A percentile compares a stretch with the other conserved stretches of the same genome.
phyloP scores from a whole-genome alignment of 30 jellyfish, hydroid and myxozoan genomes.

The Aurelia aurita region DNA sequence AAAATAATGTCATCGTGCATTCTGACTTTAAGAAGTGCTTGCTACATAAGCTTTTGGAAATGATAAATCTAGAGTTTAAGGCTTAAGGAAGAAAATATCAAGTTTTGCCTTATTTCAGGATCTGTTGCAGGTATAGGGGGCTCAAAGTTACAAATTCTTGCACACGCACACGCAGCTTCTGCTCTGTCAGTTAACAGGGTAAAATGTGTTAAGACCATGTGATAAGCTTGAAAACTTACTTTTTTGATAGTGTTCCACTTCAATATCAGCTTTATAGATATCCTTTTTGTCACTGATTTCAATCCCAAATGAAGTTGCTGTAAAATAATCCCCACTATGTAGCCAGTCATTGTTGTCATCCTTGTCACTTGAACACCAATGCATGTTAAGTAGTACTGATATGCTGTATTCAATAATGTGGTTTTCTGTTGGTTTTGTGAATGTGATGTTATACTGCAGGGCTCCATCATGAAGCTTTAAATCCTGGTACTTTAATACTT shows the following conservation, averaged over 20 bases:
- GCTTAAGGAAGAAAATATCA: too few relatives aligned
- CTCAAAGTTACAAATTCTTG: too few relatives aligned
- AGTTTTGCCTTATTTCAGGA: too few relatives aligned
- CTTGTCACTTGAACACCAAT: constrained; percentile 53
- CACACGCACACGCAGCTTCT: too few relatives aligned
- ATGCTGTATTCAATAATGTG: constrained; percentile 20
- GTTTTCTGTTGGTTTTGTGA: constrained; percentile 9
- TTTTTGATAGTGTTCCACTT: constrained; percentile 42
- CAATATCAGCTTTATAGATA: constrained; percentile 29
- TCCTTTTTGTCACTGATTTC: neutral
- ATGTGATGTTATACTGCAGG: constrained; percentile 34
- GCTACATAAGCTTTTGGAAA: too few relatives aligned
- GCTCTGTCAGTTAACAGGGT: too few relatives aligned
- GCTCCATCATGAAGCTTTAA: constrained; percentile 11
- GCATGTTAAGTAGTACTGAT: constrained; percentile 53
- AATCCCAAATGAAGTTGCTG: constrained; percentile 32
- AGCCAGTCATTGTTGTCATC: constrained; percentile 46
- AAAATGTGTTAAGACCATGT: too few relatives aligned
- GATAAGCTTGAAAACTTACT: constrained; percentile 22
- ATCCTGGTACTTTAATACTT: constrained; percentile 15
- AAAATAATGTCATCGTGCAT: too few relatives aligned
- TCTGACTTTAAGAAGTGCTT: too few relatives aligned
- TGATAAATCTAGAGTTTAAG: too few relatives aligned
- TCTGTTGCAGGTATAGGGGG: too few relatives aligned
- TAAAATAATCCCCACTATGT: constrained; percentile 51